Conservation (phyloP, 2,888 invertebrate species). For the Chrysotoxum bicinctum region DNA sequence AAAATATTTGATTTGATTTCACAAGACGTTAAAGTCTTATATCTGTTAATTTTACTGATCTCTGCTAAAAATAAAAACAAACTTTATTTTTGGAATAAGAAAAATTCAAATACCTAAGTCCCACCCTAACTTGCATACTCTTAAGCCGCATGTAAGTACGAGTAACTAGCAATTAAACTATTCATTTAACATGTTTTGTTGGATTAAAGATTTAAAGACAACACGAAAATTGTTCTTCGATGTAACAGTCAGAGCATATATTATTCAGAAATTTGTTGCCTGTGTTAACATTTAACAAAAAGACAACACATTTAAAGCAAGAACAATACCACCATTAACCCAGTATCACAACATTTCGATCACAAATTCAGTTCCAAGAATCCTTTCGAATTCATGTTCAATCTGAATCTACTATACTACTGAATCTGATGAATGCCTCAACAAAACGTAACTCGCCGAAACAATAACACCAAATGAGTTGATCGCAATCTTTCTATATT, state of each 20-base stretch:
- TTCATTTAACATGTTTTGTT: background rate
- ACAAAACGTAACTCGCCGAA: constrained; percentile 17
- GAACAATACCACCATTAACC: constrained; percentile 64
- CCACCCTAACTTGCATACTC: too few species aligned
- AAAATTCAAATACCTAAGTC: too few species aligned
- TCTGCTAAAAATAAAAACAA: too few species aligned
- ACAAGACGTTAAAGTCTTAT: too few species aligned
- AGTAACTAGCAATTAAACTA: background rate
- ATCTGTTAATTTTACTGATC: too few species aligned
- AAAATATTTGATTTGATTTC: too few species aligned
- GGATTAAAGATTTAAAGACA: background rate
- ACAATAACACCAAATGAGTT: constrained; percentile 56
- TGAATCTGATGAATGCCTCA: constrained; percentile 22
- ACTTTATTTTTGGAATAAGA: too few species aligned
- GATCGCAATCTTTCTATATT: constrained; percentile 43
- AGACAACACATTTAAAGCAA: constrained; percentile 11
- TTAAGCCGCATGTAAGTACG: too few species aligned
- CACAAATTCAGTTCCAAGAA: constrained; percentile 39
- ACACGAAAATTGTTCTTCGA: background rate
- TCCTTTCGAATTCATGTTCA: constrained; percentile 63
- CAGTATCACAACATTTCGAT: constrained; percentile 39
- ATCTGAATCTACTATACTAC: too few species aligned
- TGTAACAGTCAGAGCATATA: constrained; percentile 10
- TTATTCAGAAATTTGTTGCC: constrained; percentile 32
- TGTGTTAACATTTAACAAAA: constrained; percentile 7